Percentiles rank a stretch among this genome's conserved stretches.
phyloP scores from a whole-genome alignment of 2,888 invertebrate genomes.

The Julus scandinavius region DNA sequence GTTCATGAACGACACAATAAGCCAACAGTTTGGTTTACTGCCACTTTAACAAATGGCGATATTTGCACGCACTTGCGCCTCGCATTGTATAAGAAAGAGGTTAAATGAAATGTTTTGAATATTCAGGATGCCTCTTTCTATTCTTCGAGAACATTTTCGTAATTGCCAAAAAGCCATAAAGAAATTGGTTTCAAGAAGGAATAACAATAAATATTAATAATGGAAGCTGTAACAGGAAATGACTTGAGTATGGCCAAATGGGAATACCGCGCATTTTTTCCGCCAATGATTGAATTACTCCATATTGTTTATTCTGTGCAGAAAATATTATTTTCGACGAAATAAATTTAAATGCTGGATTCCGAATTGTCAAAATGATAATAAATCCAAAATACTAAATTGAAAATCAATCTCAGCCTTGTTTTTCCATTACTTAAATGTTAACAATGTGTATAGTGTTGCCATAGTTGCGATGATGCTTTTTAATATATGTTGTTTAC shows the following conservation, averaged over 20 bases:
- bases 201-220: not conserved
- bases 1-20: conserved; percentile 28
- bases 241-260: not conserved
- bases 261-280: not conserved
- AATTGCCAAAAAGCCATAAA: conserved; percentile 2
- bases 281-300: not conserved
- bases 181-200: not conserved
- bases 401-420: not conserved
- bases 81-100: not conserved
- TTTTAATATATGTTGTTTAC: not conserved
- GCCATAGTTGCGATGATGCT: not conserved
- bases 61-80: not conserved
- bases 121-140: not conserved
- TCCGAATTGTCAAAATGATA: not conserved
- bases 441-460: not conserved
- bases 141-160: not conserved
- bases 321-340: not conserved
- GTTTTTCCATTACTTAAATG: not conserved
- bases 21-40: not conserved
- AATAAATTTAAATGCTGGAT: not conserved
- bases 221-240: not conserved
- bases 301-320: not conserved
- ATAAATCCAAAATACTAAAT: not conserved
- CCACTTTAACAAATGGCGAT: conserved; percentile 20
- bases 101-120: conserved; percentile 24